phyloP scores from a whole-genome alignment of 2,797 vertebrate species.

The Astyanax mexicanus region DNA sequence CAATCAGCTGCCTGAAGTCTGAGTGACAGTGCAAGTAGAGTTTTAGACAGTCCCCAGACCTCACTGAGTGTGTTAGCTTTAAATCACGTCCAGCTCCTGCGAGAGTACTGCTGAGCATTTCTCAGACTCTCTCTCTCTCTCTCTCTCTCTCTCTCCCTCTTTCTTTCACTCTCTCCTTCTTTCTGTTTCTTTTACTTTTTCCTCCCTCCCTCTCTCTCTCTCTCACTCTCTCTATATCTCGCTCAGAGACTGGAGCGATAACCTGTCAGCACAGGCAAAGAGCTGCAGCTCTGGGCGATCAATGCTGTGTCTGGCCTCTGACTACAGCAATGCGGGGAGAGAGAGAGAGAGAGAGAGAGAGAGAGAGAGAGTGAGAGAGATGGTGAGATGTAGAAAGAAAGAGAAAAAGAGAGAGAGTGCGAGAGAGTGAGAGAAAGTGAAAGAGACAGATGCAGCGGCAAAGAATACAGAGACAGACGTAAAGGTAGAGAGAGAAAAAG shows the following conservation, averaged over 20 bases:
- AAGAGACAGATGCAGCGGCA: too few species aligned
- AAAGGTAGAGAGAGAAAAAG: too few species aligned
- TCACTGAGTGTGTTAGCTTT: background rate
- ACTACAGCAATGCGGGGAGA: slow-evolving; percentile 63
- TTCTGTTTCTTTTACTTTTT: background rate
- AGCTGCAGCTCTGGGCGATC: slow-evolving; percentile 53
- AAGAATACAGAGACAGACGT: too few species aligned
- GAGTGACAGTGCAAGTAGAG: slow-evolving; percentile 6
- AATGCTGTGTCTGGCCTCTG: slow-evolving; percentile 55
- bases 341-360: background rate
- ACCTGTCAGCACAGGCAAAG: slow-evolving; percentile 66
- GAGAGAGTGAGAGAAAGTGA: too few species aligned
- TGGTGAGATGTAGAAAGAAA: too few species aligned
- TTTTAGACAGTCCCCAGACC: slow-evolving; percentile 8
- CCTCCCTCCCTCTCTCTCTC: background rate
- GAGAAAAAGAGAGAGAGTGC: too few species aligned
- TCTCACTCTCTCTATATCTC: background rate
- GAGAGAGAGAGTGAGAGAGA: too few species aligned
- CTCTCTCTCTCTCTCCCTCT: background rate
- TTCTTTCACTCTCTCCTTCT: background rate
- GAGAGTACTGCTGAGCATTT: slow-evolving; percentile 15
- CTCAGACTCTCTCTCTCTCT: background rate
- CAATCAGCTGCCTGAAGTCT: background rate
- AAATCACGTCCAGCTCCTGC: slow-evolving; percentile 27
- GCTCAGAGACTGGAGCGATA: slow-evolving; percentile 54